These are phyloP conservation scores for Hermodice carunculata DNA, from an alignment of 2,888 invertebrate species.

Conservation along the genomic window DNA sequence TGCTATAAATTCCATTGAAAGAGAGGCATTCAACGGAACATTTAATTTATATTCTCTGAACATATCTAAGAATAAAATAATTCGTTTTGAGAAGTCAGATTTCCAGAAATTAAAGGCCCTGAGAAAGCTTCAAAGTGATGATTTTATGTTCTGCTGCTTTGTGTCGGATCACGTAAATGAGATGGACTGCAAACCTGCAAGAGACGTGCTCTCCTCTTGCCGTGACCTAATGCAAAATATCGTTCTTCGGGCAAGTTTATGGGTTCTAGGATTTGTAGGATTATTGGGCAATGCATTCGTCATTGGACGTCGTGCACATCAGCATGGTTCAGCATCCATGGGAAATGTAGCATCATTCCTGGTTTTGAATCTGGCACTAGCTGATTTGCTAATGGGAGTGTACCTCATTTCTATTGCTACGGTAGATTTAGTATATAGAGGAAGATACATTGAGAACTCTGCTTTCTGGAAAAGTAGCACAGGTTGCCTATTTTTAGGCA, in stretches of 20 bases:
- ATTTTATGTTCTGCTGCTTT: constrained; percentile 24
- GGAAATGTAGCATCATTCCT: constrained; percentile 53
- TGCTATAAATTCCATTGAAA: not conserved
- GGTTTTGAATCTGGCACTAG: constrained; percentile 39
- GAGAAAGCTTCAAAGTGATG: constrained; percentile 11
- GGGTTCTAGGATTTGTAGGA: constrained; percentile 41
- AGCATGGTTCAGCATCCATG: constrained; percentile 49
- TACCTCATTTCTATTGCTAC: constrained; percentile 44
- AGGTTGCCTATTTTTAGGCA: constrained; percentile 45
- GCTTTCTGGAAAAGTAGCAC: constrained; percentile 41
- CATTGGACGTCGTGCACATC: constrained; percentile 22
- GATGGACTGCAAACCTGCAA: constrained; percentile 48
- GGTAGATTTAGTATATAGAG: constrained; percentile 43
- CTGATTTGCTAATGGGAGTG: constrained; percentile 48
- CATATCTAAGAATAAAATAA: not conserved
- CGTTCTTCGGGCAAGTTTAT: constrained; percentile 37
- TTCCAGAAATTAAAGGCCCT: constrained; percentile 7
- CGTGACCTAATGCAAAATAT: constrained; percentile 43
- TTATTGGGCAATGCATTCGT: constrained; percentile 39
- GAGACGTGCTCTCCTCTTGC: constrained; percentile 46
- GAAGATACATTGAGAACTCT: constrained; percentile 46
- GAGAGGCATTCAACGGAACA: not conserved
- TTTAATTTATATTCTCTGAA: not conserved
- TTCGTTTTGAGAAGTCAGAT: not conserved
- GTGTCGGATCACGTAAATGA: no score